Evolutionary conservation across 2,797 vertebrate genomes (phyloP).

Genomic region (Sarcoramphus papa): DNA sequence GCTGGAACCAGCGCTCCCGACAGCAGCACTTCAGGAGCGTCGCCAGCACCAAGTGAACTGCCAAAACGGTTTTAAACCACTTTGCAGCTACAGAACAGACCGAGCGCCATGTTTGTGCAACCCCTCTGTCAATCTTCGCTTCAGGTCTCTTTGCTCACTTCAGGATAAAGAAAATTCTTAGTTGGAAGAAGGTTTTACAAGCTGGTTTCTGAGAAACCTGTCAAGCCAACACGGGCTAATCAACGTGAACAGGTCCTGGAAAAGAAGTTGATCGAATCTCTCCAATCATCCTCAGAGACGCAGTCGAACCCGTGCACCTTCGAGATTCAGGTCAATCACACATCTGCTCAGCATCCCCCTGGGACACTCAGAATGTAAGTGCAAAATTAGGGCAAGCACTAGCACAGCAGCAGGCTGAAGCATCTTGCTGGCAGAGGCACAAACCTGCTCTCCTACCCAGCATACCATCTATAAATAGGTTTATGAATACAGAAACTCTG

Average conservation of each 20-base stretch:
- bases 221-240: neutral
- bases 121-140: neutral
- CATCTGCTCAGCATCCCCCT: conserved; percentile 1
- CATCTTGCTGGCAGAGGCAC: conserved; percentile 48
- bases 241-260: neutral
- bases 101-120: neutral
- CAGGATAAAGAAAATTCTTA: neutral
- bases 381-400: conserved; percentile 51
- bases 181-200: neutral
- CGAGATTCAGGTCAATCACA: conserved; percentile 20
- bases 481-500: conserved; percentile 47
- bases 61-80: neutral
- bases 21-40: neutral
- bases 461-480: conserved; percentile 45
- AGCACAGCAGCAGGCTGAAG: conserved; percentile 40
- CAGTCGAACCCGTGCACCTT: neutral
- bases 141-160: neutral
- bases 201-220: neutral
- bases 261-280: neutral
- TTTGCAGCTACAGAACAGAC: neutral
- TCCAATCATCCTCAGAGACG: neutral
- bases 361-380: conserved; percentile 6
- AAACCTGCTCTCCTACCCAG: conserved; percentile 30
- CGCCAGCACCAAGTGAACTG: neutral
- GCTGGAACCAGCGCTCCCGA: neutral